Conservation (phyloP, 23 tunicate genomes). For the Clavelina lepadiformis region DNA sequence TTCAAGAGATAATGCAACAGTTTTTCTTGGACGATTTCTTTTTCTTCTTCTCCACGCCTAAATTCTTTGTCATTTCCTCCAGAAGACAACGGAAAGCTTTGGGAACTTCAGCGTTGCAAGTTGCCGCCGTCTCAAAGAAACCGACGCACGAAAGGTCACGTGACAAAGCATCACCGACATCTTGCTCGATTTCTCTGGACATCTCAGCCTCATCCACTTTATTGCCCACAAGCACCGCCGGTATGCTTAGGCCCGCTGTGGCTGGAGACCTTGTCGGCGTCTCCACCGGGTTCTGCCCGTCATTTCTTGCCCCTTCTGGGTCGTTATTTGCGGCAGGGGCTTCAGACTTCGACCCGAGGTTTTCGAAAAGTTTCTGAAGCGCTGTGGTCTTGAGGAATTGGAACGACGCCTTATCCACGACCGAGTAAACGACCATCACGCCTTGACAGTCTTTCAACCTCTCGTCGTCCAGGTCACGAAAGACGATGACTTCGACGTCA, state of each 20-base stretch:
- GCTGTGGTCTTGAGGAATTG: conserved; percentile 19
- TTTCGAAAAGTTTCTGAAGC: conserved; percentile 14
- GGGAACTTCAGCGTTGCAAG: conserved; percentile 79
- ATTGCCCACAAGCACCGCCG: conserved; percentile 73
- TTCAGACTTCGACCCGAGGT: background rate
- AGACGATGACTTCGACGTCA: conserved; percentile 28
- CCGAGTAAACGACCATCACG: conserved; percentile 26
- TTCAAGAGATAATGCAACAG: conserved; percentile 25
- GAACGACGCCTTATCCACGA: conserved; percentile 36
- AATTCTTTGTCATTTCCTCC: conserved; percentile 22
- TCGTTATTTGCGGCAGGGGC: background rate
- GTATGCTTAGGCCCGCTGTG: conserved; percentile 16
- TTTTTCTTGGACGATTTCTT: conserved; percentile 6
- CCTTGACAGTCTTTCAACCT: conserved; percentile 29
- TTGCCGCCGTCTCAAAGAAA: conserved; percentile 78
- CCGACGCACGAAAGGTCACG: conserved; percentile 47
- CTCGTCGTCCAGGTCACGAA: conserved; percentile 20
- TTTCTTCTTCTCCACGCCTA: background rate
- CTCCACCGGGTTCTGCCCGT: conserved; percentile 10
- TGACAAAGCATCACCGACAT: conserved; percentile 43
- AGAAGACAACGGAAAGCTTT: conserved; percentile 50
- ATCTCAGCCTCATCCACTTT: conserved; percentile 89
- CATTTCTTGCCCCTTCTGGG: conserved; percentile 5
- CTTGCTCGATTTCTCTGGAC: conserved; percentile 39
- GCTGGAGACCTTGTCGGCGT: conserved; percentile 25